Conservation (phyloP, 2,797 vertebrate species). For the Sebastes nivosus region DNA sequence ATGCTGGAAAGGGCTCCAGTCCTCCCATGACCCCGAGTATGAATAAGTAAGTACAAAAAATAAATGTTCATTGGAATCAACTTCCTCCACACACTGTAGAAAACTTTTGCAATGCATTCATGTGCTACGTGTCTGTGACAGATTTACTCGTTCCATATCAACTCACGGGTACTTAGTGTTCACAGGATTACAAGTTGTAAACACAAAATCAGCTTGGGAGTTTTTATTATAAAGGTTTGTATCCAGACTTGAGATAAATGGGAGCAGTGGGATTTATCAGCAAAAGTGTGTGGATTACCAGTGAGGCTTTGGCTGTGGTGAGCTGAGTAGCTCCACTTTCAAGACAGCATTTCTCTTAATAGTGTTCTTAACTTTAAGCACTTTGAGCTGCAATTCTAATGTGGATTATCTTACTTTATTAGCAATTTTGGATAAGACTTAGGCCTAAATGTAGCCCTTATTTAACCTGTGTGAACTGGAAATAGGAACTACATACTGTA, state of each 20-base stretch:
- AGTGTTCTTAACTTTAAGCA: background rate
- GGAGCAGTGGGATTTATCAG: slow-evolving; percentile 37
- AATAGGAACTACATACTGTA: background rate
- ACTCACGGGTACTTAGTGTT: slow-evolving; percentile 42
- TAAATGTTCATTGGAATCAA: background rate
- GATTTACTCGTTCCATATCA: slow-evolving; percentile 33
- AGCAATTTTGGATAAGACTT: background rate
- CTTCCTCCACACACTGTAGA: background rate
- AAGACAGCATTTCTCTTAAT: background rate
- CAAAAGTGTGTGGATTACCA: slow-evolving; percentile 14
- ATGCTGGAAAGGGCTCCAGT: background rate
- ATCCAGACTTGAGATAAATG: slow-evolving; percentile 39
- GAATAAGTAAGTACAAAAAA: background rate
- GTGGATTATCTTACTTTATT: background rate
- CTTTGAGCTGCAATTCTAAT: background rate
- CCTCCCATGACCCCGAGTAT: background rate
- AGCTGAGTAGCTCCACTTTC: background rate
- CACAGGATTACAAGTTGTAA: slow-evolving; percentile 54
- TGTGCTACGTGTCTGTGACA: slow-evolving; percentile 19
- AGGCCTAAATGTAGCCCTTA: background rate
- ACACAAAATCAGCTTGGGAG: slow-evolving; percentile 40
- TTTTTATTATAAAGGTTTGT: slow-evolving; percentile 39
- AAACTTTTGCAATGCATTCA: background rate
- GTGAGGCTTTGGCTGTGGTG: slow-evolving; percentile 3
- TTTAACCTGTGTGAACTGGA: background rate